These are phyloP conservation scores for Cyprinodon brontotheroides DNA, from an alignment of 2,113 vertebrate species.

Conservation along the genomic window DNA sequence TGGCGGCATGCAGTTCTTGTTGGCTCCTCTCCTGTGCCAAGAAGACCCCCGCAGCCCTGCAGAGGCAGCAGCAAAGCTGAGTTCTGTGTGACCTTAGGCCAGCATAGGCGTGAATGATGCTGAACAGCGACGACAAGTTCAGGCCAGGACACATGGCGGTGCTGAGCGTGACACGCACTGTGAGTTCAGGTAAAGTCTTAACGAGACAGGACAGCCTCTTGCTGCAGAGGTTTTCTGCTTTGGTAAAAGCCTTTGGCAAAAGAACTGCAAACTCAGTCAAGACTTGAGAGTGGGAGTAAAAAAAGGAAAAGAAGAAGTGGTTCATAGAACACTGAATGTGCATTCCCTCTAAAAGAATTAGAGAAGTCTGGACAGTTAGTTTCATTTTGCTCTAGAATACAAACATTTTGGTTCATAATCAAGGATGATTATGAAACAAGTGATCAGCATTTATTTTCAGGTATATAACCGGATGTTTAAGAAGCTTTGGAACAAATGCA, in stretches of 20 bases:
- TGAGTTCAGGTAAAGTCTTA: constrained; percentile 51
- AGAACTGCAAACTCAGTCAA: constrained; percentile 16
- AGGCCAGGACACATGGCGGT: constrained; percentile 32
- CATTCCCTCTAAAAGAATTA: not conserved
- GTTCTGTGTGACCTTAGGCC: constrained; percentile 56
- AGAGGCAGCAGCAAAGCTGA: constrained; percentile 52
- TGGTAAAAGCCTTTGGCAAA: constrained; percentile 27
- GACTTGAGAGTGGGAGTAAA: constrained; percentile 34
- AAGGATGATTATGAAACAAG: not conserved
- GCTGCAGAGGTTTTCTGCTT: constrained; percentile 21
- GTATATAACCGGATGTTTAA: too few species aligned
- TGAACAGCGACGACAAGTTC: constrained; percentile 60
- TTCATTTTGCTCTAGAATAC: not conserved
- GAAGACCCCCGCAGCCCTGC: constrained; percentile 85
- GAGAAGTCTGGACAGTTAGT: not conserved
- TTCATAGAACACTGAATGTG: not conserved
- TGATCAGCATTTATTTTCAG: too few species aligned
- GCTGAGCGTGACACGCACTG: constrained; percentile 39
- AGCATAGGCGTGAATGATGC: constrained; percentile 63
- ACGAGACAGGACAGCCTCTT: constrained; percentile 44
- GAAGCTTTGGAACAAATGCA: too few species aligned
- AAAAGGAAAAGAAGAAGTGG: not conserved
- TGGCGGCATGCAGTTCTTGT: constrained; percentile 85
- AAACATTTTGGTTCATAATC: not conserved
- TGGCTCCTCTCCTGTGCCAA: constrained; percentile 84